phyloP scores from a whole-genome alignment of 2,113 vertebrate genomes.

The Cricetomys ansorgei region DNA sequence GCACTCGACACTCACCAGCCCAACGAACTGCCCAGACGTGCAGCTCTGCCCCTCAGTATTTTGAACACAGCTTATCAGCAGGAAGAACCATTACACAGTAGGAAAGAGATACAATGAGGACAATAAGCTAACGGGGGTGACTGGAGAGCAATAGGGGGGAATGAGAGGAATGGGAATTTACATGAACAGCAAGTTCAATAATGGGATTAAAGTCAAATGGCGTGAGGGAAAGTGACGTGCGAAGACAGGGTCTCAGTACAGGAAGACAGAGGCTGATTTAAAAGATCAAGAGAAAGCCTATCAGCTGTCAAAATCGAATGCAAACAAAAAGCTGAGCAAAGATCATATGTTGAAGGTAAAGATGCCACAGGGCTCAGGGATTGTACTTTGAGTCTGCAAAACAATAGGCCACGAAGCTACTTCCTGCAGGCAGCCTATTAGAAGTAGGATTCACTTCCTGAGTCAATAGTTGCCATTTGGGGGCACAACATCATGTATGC shows the following conservation, averaged over 20 bases:
- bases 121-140: constrained; percentile 1
- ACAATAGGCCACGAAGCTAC: constrained; percentile 33
- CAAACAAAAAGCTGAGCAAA: not conserved
- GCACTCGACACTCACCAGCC: not conserved
- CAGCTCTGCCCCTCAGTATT: not conserved
- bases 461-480: not conserved
- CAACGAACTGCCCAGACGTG: not conserved
- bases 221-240: not conserved
- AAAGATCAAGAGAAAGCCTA: not conserved
- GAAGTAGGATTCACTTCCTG: not conserved
- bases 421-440: constrained; percentile 18
- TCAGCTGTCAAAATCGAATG: not conserved
- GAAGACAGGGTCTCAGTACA: not conserved
- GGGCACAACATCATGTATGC: not conserved
- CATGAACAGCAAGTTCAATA: not conserved
- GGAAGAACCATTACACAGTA: constrained; percentile 18
- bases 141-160: not conserved
- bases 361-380: not conserved
- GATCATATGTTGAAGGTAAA: not conserved
- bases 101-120: constrained; percentile 71
- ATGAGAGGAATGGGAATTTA: too few species aligned
- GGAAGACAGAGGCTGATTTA: not conserved
- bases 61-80: constrained; percentile 38
- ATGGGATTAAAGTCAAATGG: not conserved
- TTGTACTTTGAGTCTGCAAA: constrained; percentile 24